Conservation (phyloP, 2,113 vertebrate species). For the Hippocampus zosterae region DNA sequence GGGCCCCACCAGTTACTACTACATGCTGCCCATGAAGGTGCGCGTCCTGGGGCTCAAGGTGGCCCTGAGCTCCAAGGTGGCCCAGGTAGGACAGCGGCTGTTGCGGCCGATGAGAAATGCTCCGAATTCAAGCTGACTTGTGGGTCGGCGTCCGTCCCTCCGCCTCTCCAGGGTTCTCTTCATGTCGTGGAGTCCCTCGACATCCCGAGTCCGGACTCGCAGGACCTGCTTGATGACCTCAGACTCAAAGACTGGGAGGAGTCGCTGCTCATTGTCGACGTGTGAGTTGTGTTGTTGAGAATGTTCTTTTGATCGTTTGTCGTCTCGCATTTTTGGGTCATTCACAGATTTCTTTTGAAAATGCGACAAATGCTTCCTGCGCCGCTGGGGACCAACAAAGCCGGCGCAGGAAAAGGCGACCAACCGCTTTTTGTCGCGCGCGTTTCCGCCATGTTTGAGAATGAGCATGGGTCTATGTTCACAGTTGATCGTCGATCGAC, state of each 20-base stretch:
- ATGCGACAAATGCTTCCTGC: too few species aligned
- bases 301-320: neutral
- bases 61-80: slow-evolving; percentile 79
- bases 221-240: slow-evolving; percentile 77
- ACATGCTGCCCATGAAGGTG: slow-evolving; percentile 89
- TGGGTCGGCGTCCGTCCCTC: neutral
- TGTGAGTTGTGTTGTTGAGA: slow-evolving; percentile 68
- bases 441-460: too few species aligned
- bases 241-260: slow-evolving; percentile 76
- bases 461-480: too few species aligned
- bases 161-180: slow-evolving; percentile 72
- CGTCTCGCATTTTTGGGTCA: too few species aligned
- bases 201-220: slow-evolving; percentile 76
- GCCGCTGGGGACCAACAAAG: too few species aligned
- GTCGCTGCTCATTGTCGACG: slow-evolving; percentile 78
- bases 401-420: too few species aligned
- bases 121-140: neutral
- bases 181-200: slow-evolving; percentile 80
- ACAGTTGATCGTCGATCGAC: too few species aligned
- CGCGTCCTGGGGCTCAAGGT: slow-evolving; percentile 82
- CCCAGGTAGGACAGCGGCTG: slow-evolving; percentile 72
- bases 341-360: too few species aligned
- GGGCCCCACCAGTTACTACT: slow-evolving; percentile 88
- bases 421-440: too few species aligned
- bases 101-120: neutral